These are phyloP conservation scores for Prunella fulvescens DNA, from an alignment of 2,113 vertebrate species.

Conservation along the genomic window DNA sequence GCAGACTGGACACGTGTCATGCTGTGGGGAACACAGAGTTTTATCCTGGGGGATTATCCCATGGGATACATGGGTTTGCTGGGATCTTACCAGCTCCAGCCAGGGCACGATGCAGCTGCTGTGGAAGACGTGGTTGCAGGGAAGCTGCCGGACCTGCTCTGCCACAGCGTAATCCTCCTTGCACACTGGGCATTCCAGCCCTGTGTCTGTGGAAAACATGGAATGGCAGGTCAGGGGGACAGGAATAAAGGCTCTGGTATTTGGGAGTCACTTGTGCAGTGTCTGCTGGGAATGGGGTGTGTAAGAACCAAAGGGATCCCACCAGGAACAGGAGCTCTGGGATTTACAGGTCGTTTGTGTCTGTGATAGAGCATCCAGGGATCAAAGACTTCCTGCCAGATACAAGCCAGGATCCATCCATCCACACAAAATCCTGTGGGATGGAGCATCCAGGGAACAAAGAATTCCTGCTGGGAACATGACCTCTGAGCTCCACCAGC, in stretches of 20 bases:
- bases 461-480: not conserved
- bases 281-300: too few species aligned
- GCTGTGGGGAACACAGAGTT: conserved; percentile 65
- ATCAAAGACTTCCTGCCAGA: not conserved
- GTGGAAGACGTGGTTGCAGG: conserved; percentile 97
- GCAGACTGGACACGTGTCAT: conserved; percentile 97
- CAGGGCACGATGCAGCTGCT: conserved; percentile 97
- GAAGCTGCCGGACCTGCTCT: conserved; percentile 90
- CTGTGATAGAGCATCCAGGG: not conserved
- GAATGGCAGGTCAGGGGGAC: not conserved
- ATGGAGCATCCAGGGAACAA: not conserved
- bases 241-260: too few species aligned
- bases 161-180: conserved; percentile 91
- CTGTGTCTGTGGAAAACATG: conserved; percentile 64
- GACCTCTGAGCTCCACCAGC: not conserved
- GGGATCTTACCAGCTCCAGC: conserved; percentile 91
- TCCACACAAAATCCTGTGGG: not conserved
- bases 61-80: not conserved
- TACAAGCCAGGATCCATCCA: not conserved
- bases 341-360: not conserved
- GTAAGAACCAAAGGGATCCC: not conserved
- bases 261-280: not conserved
- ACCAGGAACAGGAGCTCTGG: not conserved
- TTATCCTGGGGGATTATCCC: not conserved
- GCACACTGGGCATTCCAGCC: conserved; percentile 95